phyloP scores from a whole-genome alignment of 2,888 invertebrate species.

The Beris chalybata region DNA sequence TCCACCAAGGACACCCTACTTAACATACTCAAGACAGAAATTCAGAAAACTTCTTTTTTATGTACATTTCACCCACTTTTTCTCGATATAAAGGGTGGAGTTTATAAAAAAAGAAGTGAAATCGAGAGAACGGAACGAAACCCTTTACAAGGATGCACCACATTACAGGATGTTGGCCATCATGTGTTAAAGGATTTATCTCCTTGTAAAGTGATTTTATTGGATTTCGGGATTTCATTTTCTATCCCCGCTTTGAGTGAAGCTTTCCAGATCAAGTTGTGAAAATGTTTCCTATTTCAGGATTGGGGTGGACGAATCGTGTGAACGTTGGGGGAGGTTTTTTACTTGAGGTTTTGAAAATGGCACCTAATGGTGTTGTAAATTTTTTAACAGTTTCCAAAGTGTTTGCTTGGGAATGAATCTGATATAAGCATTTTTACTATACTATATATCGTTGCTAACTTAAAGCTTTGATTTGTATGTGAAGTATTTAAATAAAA shows the following conservation, averaged over 20 bases:
- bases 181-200: conserved; percentile 41
- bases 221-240: conserved; percentile 40
- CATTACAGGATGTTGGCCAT: conserved; percentile 28
- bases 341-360: conserved; percentile 28
- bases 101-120: conserved; percentile 8
- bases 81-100: conserved; percentile 4
- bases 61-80: not conserved
- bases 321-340: conserved; percentile 10
- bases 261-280: conserved; percentile 18
- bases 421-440: not conserved
- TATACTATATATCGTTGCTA: too few relatives aligned
- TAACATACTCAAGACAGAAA: conserved; percentile 23
- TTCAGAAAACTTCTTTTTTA: conserved; percentile 8
- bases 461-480: too few relatives aligned
- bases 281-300: conserved; percentile 11
- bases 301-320: not conserved
- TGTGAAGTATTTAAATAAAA: too few relatives aligned
- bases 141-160: conserved; percentile 15
- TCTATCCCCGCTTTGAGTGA: conserved; percentile 18
- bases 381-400: conserved; percentile 37
- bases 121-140: not conserved
- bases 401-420: conserved; percentile 23
- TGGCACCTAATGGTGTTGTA: conserved; percentile 40
- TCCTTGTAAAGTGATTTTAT: conserved; percentile 42
- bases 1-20: conserved; percentile 23